A percentile compares a stretch with the other conserved stretches of the same genome.
These are phyloP conservation scores for Trachymyrmex cornetzi DNA, from an alignment of 1,140 invertebrate species.

Conservation along the genomic window DNA sequence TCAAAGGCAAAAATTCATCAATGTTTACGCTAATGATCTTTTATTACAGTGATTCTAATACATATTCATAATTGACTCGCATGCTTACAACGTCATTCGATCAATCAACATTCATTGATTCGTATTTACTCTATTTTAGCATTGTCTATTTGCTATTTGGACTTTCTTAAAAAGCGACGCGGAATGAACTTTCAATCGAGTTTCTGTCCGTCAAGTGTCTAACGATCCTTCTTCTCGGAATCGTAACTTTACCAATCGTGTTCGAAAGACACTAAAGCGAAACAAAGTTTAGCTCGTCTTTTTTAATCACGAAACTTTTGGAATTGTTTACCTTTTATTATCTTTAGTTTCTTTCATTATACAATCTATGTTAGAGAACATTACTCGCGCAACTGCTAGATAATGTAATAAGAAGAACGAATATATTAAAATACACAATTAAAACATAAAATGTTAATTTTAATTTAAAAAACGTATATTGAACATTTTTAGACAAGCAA, in stretches of 20 bases:
- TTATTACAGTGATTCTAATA: neutral
- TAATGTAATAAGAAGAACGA: neutral
- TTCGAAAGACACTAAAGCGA: slow-evolving; percentile 53
- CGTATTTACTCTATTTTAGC: slow-evolving; percentile 10
- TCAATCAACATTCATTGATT: slow-evolving; percentile 28
- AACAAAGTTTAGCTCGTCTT: slow-evolving; percentile 55
- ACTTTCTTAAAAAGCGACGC: slow-evolving; percentile 31
- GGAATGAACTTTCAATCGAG: slow-evolving; percentile 68
- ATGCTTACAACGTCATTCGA: slow-evolving; percentile 3
- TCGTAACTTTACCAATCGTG: slow-evolving; percentile 73
- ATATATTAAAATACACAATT: slow-evolving; percentile 28
- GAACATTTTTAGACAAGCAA: too few species aligned
- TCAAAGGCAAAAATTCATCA: neutral
- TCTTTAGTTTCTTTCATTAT: slow-evolving; percentile 54
- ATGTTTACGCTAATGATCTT: slow-evolving; percentile 14
- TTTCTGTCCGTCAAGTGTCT: slow-evolving; percentile 63
- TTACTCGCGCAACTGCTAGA: neutral
- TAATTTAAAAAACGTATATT: too few species aligned
- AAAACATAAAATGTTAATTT: too few species aligned
- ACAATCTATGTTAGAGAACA: slow-evolving; percentile 19
- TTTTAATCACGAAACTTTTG: slow-evolving; percentile 69
- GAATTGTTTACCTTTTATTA: slow-evolving; percentile 69
- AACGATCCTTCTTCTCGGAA: slow-evolving; percentile 67
- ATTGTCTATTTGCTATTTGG: neutral
- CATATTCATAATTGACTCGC: slow-evolving; percentile 24